Base-by-base conservation (phyloP, 2,113 vertebrate species). In the Thalassarche chlororhynchos region DNA sequence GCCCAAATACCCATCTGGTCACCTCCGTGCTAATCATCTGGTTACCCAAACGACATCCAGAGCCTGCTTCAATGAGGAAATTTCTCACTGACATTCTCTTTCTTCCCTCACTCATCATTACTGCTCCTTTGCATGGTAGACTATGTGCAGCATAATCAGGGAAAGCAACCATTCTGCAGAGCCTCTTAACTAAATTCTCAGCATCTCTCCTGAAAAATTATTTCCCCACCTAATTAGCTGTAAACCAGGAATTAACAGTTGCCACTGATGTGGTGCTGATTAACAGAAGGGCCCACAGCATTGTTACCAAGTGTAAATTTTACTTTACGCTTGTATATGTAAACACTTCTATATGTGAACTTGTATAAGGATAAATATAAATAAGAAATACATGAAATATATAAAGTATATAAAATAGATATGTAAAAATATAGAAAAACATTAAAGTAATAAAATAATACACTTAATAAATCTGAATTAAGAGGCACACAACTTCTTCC, bases 171-270 rank as follows among this genome's bases (percentile, higher is more conserved):
- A 60, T 65, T 94, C 84, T 84, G 80, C 55, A 86, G 58, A 72
- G 19, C 28, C 40, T 93, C 61, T 89, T 90, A 86, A 91, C 10
- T 21, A 85, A 95, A 84, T 74, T 86, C 76, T 87, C 78, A 58
- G 66, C 32, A 64, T 69, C 89, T 96, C 83, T 91, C 74, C 85
- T 96, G 57, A 72, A 94, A 94, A 97, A 93, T 55, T 65, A 78
- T 91, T 87, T 88, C 62, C 14, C 14, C 55, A 89, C 66, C 24
- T 89, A 92, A 97, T 94, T 88, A 95, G 52, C 54, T 84, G 12
- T 75, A 80, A 94, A 90, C 31, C 6, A 25, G 29, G 62, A 89
- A 80, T 70, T 81, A 96, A 75, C 85, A 82, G 72, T 68, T 70
- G 79, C 71, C 57, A 47, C 1, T 71, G 69, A 89, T 17, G 57